Percentiles rank a stretch among this genome's conserved stretches.
Evolutionary conservation across 2,113 vertebrate species (phyloP).

Genomic region (Albula goreensis): DNA sequence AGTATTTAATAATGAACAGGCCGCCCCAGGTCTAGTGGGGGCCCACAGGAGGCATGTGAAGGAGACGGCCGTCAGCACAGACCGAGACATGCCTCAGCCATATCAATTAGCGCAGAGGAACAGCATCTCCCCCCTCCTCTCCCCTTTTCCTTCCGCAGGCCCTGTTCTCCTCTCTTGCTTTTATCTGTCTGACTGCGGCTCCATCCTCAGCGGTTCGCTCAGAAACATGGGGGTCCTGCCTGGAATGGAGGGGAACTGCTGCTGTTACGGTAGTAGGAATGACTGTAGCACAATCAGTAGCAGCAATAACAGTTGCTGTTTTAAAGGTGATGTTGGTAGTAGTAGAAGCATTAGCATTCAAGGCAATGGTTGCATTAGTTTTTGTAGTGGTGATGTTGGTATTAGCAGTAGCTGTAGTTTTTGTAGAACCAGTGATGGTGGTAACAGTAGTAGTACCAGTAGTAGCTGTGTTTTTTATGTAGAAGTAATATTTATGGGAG

Average conservation of each 20-base stretch:
- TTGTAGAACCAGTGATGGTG: too few species aligned
- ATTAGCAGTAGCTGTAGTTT: too few species aligned
- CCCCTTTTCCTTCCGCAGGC: not conserved
- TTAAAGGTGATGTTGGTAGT: not conserved
- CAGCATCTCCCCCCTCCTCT: not conserved
- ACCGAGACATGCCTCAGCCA: not conserved
- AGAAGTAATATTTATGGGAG: too few species aligned
- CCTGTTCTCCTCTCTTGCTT: not conserved
- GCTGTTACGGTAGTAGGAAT: not conserved
- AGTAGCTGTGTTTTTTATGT: not conserved
- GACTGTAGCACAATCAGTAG: not conserved
- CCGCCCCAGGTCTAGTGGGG: not conserved
- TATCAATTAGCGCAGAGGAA: conserved; percentile 1
- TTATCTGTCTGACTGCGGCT: not conserved
- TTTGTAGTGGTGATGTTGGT: too few species aligned
- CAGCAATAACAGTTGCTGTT: too few species aligned
- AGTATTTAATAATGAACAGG: not conserved
- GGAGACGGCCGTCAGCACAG: not conserved
- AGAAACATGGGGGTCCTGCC: not conserved
- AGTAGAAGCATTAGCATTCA: not conserved
- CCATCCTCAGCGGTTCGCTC: not conserved
- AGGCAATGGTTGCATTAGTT: not conserved
- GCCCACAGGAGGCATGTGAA: not conserved
- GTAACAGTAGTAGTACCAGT: not conserved
- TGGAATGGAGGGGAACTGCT: not conserved